A percentile compares a stretch with the other conserved stretches of the same genome.
Conservation (phyloP, 2,113 vertebrate species). For the Channa argus region DNA sequence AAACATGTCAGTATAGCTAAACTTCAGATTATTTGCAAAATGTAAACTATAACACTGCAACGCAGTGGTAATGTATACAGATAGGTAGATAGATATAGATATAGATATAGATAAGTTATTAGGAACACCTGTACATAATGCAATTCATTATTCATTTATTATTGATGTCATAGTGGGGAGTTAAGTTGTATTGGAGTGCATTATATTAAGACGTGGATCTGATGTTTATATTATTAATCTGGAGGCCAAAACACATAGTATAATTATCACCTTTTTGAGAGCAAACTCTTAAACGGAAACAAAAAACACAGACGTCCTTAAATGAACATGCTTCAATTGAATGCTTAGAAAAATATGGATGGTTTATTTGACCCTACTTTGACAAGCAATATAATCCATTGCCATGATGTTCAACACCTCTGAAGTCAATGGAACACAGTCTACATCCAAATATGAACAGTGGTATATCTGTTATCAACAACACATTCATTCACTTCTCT, state of each 20-base stretch:
- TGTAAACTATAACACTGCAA: background rate
- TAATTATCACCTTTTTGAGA: background rate
- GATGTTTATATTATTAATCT: no score
- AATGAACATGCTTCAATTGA: slow-evolving; percentile 6
- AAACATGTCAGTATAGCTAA: no score
- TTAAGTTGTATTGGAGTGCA: no score
- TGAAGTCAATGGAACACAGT: slow-evolving; percentile 80
- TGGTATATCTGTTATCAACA: slow-evolving; percentile 69
- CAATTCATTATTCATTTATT: no score
- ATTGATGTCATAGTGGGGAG: no score
- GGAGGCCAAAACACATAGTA: no score
- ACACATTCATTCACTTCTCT: slow-evolving; percentile 78
- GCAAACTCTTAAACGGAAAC: slow-evolving; percentile 1
- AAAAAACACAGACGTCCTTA: slow-evolving; percentile 43
- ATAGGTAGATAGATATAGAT: no score
- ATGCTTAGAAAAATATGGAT: slow-evolving; percentile 86
- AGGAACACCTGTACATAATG: no score
- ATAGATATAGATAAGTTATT: no score
- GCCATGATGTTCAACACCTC: slow-evolving; percentile 65
- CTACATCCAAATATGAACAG: slow-evolving; percentile 83
- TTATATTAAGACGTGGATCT: no score
- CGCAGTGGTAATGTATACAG: background rate
- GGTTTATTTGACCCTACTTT: slow-evolving; percentile 84
- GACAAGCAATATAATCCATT: slow-evolving; percentile 79
- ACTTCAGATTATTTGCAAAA: background rate